These are phyloP conservation scores for Rhea americana DNA, from an alignment of 2,113 vertebrate genomes.

Conservation along the genomic window DNA sequence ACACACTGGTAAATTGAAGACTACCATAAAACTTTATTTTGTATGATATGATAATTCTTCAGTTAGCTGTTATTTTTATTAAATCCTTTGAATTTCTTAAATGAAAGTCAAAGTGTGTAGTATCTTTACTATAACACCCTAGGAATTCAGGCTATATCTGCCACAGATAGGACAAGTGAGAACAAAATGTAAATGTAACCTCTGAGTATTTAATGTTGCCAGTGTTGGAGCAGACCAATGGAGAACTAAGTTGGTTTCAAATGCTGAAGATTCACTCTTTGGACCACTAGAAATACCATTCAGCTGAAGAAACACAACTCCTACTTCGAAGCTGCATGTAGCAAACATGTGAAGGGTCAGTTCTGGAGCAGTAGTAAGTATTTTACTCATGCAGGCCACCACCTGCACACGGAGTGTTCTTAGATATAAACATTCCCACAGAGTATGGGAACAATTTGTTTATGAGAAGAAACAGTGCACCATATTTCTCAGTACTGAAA, in stretches of 20 bases:
- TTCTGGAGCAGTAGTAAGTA: constrained; percentile 2
- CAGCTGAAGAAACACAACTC: background rate
- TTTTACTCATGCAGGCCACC: constrained; percentile 46
- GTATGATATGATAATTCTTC: background rate
- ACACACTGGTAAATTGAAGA: background rate
- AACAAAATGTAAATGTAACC: background rate
- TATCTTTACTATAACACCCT: background rate
- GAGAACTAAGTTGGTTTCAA: background rate
- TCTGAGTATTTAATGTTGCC: background rate
- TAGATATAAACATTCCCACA: constrained; percentile 68
- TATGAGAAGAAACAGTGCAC: constrained; percentile 52
- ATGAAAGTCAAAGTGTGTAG: background rate
- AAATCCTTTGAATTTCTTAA: background rate
- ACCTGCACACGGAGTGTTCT: constrained; percentile 15
- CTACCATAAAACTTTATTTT: background rate
- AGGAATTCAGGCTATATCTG: background rate
- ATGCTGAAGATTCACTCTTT: background rate
- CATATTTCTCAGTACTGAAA: constrained; percentile 53
- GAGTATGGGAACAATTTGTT: constrained; percentile 58
- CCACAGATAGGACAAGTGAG: background rate
- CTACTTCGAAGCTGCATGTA: background rate
- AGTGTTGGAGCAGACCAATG: background rate
- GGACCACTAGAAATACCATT: background rate
- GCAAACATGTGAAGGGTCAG: constrained; percentile 5
- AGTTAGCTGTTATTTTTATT: background rate